Conservation (phyloP, 1,140 invertebrate genomes). For the Diploscapter pachys region DNA sequence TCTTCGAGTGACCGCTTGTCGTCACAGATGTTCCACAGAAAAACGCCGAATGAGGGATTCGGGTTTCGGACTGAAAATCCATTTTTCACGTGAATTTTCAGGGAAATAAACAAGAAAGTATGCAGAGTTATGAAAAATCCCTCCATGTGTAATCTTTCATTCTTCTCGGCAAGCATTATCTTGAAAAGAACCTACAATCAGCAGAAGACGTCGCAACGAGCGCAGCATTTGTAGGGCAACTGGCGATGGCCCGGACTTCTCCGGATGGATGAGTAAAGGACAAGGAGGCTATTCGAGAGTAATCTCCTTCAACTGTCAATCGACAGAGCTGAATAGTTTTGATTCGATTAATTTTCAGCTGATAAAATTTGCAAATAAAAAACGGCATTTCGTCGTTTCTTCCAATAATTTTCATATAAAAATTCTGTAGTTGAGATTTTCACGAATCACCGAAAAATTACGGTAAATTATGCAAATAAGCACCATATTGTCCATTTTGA, state of each 20-base stretch:
- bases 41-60: conserved; percentile 8
- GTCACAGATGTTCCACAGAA: not conserved
- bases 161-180: not conserved
- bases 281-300: conserved; percentile 15
- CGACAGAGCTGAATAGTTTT: conserved; percentile 3
- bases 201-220: conserved; percentile 18
- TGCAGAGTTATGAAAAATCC: too few species aligned
- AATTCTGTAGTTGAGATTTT: not conserved
- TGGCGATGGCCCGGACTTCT: conserved; percentile 26
- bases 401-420: too few species aligned
- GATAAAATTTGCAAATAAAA: not conserved
- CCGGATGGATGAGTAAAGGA: conserved; percentile 20
- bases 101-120: too few species aligned
- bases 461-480: not conserved
- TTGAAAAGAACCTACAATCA: conserved; percentile 22
- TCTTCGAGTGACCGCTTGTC: conserved; percentile 6
- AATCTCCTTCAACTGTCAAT: conserved; percentile 13
- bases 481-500: conserved; percentile 33
- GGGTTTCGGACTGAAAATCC: not conserved
- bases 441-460: not conserved
- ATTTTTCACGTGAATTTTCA: not conserved
- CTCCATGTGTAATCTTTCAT: too few species aligned
- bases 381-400: too few species aligned
- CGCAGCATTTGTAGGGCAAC: conserved; percentile 12
- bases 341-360: not conserved